Evolutionary conservation across 2,797 vertebrate species (phyloP).

Genomic region (Sternarchorhynchus goeldii): DNA sequence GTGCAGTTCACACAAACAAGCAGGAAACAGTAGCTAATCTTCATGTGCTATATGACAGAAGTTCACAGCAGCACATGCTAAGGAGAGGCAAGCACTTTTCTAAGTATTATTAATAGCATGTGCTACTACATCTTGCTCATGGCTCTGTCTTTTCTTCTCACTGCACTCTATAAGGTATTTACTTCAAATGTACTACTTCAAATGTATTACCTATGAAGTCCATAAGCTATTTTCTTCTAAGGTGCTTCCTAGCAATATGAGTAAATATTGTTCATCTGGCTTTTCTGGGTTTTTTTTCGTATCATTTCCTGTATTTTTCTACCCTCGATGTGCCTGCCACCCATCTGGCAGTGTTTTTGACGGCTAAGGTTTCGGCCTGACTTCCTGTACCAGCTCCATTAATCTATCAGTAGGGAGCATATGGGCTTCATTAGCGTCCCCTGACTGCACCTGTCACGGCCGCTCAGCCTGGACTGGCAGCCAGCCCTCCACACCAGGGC

Average conservation of each 20-base stretch:
- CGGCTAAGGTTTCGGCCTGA: slow-evolving; percentile 41
- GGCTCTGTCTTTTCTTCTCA: background rate
- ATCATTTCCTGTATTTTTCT: slow-evolving; percentile 20
- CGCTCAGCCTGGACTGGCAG: slow-evolving; percentile 35
- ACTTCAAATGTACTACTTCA: background rate
- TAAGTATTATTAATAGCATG: slow-evolving; percentile 9
- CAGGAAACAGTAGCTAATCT: too few relatives aligned
- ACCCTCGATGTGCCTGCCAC: slow-evolving; percentile 6
- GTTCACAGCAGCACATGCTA: too few relatives aligned
- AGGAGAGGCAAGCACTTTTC: too few relatives aligned
- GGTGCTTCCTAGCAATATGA: slow-evolving; percentile 22
- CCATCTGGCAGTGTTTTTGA: slow-evolving; percentile 47
- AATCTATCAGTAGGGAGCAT: slow-evolving; percentile 53
- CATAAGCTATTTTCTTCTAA: background rate
- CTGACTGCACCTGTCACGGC: slow-evolving; percentile 41
- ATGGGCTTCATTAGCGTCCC: slow-evolving; percentile 50
- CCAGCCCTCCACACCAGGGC: background rate
- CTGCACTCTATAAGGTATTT: background rate
- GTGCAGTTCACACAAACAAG: too few relatives aligned
- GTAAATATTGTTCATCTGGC: slow-evolving; percentile 39
- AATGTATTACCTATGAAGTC: background rate
- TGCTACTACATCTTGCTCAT: background rate
- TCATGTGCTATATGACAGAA: too few relatives aligned
- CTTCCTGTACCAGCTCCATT: slow-evolving; percentile 46
- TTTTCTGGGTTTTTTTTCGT: slow-evolving; percentile 28